Base-by-base conservation (phyloP, 1,140 invertebrate genomes). In the Papilio glaucus region DNA sequence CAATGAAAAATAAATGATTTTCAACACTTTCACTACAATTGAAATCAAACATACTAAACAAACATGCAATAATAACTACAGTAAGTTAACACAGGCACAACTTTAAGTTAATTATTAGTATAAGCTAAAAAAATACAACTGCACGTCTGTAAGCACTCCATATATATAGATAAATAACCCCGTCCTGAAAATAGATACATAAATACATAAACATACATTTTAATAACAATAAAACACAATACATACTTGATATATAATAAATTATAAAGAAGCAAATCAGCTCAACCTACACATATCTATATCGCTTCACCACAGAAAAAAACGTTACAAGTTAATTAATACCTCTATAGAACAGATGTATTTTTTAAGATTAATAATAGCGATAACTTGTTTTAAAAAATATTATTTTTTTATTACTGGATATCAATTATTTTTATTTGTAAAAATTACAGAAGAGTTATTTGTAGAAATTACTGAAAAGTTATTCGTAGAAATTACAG, bases 171-270 rank as follows among this genome's bases (percentile, higher is more conserved):
- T 67, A 57, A 65, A 67, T 41, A 63, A 73, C 72, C 60, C 75
- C 77, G 60, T 69, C 77, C 83, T 83, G 83, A 75, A 83, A 83
- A 78, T 77, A 84, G 73, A 82, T 75, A 75, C 67, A 74, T 70
- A 70, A 18, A 74, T 60, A 63, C 15, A 70, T 45, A 73, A 68
- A 74, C 77, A 75, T 76, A 75, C 61, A 63, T 63, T 63, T n/a
- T 38, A 21, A 39, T 38, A 21, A 63, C 18, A 21, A 33, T 38
- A 33, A 61, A 38, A 41, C 12, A 65, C n/a, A 15, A 37, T 15
- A 62, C 13, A 62, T 62, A 65, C 3, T 33, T 4, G 3, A 33
- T n/a, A 65, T 18, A 53, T 10, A 53, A 53, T 33, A 57, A 45
- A n/a, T n/a, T 26, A 24, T 65, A 39, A 10, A 6, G 5, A 39